Conservation (phyloP, 2,797 vertebrate genomes). For the Garrulus glandarius region DNA sequence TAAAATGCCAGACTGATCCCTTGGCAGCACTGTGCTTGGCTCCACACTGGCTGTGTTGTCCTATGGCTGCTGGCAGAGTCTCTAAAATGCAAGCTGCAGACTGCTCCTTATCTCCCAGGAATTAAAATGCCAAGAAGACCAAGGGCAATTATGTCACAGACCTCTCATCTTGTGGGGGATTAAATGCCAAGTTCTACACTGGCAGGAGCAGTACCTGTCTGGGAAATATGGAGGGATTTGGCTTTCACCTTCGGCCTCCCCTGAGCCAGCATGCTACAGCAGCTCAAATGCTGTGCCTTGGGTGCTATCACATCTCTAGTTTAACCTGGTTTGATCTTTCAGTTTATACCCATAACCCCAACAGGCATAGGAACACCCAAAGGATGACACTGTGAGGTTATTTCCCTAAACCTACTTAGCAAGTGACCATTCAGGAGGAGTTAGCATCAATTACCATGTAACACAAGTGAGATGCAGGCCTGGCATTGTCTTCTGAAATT, state of each 20-base stretch:
- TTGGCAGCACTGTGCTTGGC: background rate
- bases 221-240: background rate
- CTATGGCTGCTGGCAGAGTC: background rate
- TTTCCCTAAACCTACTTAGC: background rate
- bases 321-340: background rate
- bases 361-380: background rate
- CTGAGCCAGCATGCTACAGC: background rate
- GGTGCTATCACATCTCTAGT: background rate
- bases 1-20: background rate
- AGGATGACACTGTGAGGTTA: background rate
- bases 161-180: background rate
- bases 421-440: background rate
- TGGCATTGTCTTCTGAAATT: background rate
- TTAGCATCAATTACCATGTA: background rate
- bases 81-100: background rate
- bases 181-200: background rate
- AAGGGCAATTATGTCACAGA: background rate
- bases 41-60: background rate
- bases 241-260: background rate
- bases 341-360: background rate
- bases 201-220: background rate
- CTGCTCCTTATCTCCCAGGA: background rate
- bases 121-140: background rate
- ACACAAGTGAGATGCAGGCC: background rate
- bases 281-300: background rate